phyloP scores from a whole-genome alignment of 2,113 vertebrate species.

The Lasiurus cinereus region DNA sequence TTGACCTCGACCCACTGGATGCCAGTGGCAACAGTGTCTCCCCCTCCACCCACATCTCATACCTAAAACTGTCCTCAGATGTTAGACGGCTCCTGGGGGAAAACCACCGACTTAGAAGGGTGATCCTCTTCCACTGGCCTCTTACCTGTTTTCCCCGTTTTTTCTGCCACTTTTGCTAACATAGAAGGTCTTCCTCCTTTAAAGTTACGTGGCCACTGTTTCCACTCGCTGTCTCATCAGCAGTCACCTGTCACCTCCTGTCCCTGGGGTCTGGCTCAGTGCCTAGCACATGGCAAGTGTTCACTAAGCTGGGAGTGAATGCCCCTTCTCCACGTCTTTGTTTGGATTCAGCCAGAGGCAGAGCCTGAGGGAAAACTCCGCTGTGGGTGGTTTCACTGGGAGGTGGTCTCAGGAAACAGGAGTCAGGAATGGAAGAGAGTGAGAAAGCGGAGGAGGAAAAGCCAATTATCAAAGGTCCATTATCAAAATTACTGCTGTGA shows the following conservation, averaged over 20 bases:
- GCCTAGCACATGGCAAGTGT: neutral
- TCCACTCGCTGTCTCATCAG: too few relatives aligned
- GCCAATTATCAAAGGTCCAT: neutral
- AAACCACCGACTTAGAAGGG: neutral
- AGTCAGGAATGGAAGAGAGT: neutral
- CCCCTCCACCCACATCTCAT: neutral
- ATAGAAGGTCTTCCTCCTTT: neutral
- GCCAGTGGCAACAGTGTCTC: neutral
- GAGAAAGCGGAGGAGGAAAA: neutral
- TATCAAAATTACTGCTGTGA: neutral
- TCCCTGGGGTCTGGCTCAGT: neutral
- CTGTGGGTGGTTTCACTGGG: neutral
- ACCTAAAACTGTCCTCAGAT: neutral
- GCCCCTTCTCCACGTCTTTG: neutral
- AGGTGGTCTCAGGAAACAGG: neutral
- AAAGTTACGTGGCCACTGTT: neutral
- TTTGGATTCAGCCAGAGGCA: slow-evolving; percentile 1
- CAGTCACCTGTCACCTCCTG: neutral
- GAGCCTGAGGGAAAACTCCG: neutral
- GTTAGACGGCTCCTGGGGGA: neutral
- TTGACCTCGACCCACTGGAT: too few relatives aligned
- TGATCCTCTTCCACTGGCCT: neutral
- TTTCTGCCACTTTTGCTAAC: neutral
- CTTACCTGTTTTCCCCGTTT: neutral
- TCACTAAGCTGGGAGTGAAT: neutral